phyloP scores from a whole-genome alignment of 2,113 vertebrate species.

The Lepus americanus region DNA sequence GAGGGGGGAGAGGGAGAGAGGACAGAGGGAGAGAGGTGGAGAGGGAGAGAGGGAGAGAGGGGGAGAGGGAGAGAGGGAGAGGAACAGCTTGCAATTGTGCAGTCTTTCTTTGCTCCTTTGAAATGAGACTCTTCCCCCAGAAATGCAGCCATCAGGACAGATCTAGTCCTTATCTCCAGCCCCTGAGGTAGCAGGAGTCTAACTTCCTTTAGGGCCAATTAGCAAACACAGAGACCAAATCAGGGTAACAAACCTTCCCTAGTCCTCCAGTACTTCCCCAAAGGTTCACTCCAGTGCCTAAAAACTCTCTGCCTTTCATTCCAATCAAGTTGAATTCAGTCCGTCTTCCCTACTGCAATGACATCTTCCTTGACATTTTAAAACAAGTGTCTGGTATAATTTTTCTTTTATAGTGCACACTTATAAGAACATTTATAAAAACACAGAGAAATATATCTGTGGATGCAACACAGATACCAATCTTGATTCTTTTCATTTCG shows the following conservation, averaged over 20 bases:
- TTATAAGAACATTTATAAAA: constrained; percentile 14
- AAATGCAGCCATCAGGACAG: not conserved
- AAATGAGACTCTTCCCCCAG: not conserved
- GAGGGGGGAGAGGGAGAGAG: too few relatives aligned
- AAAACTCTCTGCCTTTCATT: not conserved
- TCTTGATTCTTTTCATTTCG: constrained; percentile 49
- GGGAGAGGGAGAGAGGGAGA: too few relatives aligned
- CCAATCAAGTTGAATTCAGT: not conserved
- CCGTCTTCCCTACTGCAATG: not conserved
- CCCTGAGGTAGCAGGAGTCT: not conserved
- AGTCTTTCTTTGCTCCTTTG: not conserved
- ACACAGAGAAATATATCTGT: not conserved
- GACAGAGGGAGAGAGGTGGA: too few relatives aligned
- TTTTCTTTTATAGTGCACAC: not conserved
- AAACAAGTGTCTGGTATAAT: not conserved
- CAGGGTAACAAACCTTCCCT: not conserved
- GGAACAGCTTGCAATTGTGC: not conserved
- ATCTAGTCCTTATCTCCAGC: not conserved
- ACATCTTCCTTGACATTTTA: not conserved
- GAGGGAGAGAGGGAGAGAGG: too few relatives aligned
- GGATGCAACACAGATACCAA: not conserved
- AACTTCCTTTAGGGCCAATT: not conserved
- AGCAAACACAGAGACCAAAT: not conserved
- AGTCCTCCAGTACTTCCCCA: not conserved
- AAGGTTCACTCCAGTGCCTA: not conserved